Evolutionary conservation across 2,113 vertebrate species (phyloP), one percentile per base, ranked within the genome.

Genomic region (Himantopus leucocephalus): DNA sequence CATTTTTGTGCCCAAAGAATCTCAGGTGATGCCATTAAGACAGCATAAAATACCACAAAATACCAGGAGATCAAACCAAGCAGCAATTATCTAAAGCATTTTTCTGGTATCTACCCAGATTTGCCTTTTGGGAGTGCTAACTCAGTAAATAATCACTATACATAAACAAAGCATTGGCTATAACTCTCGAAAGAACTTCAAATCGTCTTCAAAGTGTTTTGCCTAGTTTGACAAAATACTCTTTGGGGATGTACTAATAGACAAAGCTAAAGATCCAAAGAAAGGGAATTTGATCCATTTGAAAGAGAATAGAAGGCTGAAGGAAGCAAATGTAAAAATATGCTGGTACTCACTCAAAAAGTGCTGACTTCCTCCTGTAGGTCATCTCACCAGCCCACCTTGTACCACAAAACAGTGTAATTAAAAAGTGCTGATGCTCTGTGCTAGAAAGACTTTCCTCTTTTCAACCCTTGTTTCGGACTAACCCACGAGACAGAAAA

Each of bases 41-140:
- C 71, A 93, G 56, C 55, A 90, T 96, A 97, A 97, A 97, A 96
- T 97, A 94, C 90, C 92, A 94, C 94, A 95, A 97, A 98, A 97
- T 97, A 96, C 71, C 94, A 96, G 59, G 94, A 98, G 94, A 97
- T 94, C 91, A 96, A 98, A 96, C 92, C 75, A 62, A 95, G 89
- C 45, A 97, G 92, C 97, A 98, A 98, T 98, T 98, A 98, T 88
- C 24, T 77, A 88, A 98, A 97, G 84, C 83, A 60, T 98, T 97
- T 98, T 98, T 97, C 97, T 97, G 94, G 50, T 97, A 90, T 93
- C 94, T 97, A 78, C 90, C 68, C 91, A 91, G 56, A 97, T 98
- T 97, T 97, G 97, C 60, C 98, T 98, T 98, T 95, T 88, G 97
- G 97, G 97, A 98, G 96, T 97, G 96, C 95, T 98, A 98, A 95